These are phyloP conservation scores for Itoplectis maculator DNA, from an alignment of 2,888 invertebrate genomes.

Conservation along the genomic window DNA sequence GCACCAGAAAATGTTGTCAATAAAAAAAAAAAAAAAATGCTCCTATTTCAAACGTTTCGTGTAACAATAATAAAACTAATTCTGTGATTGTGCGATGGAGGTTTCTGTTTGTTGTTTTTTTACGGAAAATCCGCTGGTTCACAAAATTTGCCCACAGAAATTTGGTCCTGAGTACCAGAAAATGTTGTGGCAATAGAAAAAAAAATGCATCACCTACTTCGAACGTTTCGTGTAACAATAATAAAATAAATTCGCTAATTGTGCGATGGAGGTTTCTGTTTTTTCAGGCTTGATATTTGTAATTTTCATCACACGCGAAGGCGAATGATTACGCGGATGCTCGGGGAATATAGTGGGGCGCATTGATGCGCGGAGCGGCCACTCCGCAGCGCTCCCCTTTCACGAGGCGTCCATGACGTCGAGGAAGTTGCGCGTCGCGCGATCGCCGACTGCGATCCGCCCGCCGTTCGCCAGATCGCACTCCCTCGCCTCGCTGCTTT, in stretches of 20 bases:
- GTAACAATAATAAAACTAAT: neutral
- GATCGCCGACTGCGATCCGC: slow-evolving; percentile 33
- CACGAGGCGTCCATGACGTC: slow-evolving; percentile 78
- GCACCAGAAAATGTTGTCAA: no score
- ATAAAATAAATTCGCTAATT: slow-evolving; percentile 66
- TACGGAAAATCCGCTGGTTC: no score
- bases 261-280: neutral
- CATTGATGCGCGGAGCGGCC: slow-evolving; percentile 84
- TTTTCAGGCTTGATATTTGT: neutral
- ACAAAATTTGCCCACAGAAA: neutral
- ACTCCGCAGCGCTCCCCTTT: slow-evolving; percentile 85
- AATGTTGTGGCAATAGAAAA: neutral
- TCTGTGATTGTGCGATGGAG: no score
- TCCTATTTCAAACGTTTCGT: neutral
- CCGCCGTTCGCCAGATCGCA: slow-evolving; percentile 46
- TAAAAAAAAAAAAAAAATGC: neutral
- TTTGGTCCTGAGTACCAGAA: no score
- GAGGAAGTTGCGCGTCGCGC: slow-evolving; percentile 74
- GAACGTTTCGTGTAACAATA: neutral
- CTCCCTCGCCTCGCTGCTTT: slow-evolving; percentile 67
- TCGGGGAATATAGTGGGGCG: slow-evolving; percentile 82
- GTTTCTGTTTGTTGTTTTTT: no score
- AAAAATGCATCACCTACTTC: neutral
- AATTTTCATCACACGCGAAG: neutral
- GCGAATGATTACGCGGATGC: slow-evolving; percentile 71